A percentile compares a stretch with the other conserved stretches of the same genome.
phyloP scores from a whole-genome alignment of 2,888 invertebrate genomes.

The Geophilus truncorum region DNA sequence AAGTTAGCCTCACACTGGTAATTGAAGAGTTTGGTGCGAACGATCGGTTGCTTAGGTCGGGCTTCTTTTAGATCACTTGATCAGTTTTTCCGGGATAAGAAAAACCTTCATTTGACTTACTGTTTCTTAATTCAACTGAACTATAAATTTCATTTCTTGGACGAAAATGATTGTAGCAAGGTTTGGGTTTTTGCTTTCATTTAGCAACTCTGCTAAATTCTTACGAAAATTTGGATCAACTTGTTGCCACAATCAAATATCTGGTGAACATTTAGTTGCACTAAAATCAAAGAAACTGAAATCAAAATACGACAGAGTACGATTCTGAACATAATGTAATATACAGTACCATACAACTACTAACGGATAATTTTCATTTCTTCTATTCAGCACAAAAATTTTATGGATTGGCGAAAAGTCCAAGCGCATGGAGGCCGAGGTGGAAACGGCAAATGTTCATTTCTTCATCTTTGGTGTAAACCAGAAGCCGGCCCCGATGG shows the following conservation, averaged over 20 bases:
- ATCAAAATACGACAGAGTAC: background rate
- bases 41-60: too few species aligned
- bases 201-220: background rate
- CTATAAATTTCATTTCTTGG: too few species aligned
- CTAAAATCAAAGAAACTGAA: background rate
- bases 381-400: background rate
- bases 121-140: too few species aligned
- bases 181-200: too few species aligned
- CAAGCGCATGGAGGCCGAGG: slow-evolving; percentile 76
- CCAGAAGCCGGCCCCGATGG: slow-evolving; percentile 92
- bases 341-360: background rate
- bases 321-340: background rate
- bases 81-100: too few species aligned
- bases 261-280: background rate
- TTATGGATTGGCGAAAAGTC: slow-evolving; percentile 66
- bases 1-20: too few species aligned
- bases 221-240: background rate
- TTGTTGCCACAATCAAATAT: background rate
- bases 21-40: too few species aligned
- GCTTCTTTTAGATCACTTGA: too few species aligned
- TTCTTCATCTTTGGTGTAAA: slow-evolving; percentile 72
- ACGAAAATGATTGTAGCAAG: too few species aligned
- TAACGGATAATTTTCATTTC: background rate
- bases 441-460: slow-evolving; percentile 87
- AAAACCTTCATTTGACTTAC: too few species aligned